Evolutionary conservation across 2,113 vertebrate species (phyloP).

Genomic region (Oncorhynchus mykiss): DNA sequence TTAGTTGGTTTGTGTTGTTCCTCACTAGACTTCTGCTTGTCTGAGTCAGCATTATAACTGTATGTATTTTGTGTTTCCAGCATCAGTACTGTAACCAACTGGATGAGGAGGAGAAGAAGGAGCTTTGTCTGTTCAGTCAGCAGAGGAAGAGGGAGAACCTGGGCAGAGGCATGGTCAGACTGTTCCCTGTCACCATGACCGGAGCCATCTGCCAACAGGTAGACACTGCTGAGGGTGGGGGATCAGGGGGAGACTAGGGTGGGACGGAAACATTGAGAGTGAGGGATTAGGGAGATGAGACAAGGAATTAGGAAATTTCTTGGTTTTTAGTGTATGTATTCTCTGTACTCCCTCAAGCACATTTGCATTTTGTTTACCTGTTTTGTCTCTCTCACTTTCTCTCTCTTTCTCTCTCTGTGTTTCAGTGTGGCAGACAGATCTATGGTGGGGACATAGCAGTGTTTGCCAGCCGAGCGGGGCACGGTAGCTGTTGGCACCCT

Average conservation of each 20-base stretch:
- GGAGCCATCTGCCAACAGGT: conserved; percentile 89
- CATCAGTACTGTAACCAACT: conserved; percentile 87
- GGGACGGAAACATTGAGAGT: conserved; percentile 48
- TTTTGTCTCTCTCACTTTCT: neutral
- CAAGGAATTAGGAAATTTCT: too few species aligned
- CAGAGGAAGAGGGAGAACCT: conserved; percentile 86
- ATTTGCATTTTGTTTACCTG: neutral
- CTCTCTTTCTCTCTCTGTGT: conserved; percentile 9
- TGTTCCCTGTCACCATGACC: conserved; percentile 84
- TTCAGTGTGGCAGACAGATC: conserved; percentile 77
- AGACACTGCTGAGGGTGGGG: conserved; percentile 6
- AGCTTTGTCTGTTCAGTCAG: conserved; percentile 83
- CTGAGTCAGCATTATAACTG: too few species aligned
- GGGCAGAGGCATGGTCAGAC: conserved; percentile 80
- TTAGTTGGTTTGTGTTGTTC: too few species aligned
- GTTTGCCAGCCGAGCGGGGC: conserved; percentile 75
- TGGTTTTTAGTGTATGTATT: too few species aligned
- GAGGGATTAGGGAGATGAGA: too few species aligned
- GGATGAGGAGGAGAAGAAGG: conserved; percentile 84
- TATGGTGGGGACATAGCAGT: conserved; percentile 75
- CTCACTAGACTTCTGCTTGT: too few species aligned
- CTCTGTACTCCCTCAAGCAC: too few species aligned
- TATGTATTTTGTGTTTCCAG: conserved; percentile 52
- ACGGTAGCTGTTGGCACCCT: conserved; percentile 78
- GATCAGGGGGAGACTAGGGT: neutral